These are phyloP conservation scores for Microctenopoma stevenorrisi DNA, from an alignment of 2,797 vertebrate species.

Conservation along the genomic window DNA sequence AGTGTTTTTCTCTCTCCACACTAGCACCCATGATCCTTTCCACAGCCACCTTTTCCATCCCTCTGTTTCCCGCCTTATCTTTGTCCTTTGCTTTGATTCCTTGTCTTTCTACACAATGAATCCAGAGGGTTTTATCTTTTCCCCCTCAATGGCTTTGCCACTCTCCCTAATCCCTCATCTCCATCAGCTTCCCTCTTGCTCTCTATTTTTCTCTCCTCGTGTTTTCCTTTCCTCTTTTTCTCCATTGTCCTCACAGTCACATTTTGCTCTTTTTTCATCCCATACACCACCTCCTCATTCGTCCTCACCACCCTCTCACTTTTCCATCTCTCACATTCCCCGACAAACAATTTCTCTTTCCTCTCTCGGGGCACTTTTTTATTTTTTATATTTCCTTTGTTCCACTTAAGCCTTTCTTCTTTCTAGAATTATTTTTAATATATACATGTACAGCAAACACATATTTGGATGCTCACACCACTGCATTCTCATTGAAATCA, in stretches of 20 bases:
- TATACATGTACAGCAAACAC: slow-evolving; percentile 33
- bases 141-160: slow-evolving; percentile 59
- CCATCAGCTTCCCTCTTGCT: slow-evolving; percentile 56
- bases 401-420: slow-evolving; percentile 46
- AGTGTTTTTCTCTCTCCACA: slow-evolving; percentile 33
- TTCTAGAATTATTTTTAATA: slow-evolving; percentile 53
- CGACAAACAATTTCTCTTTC: slow-evolving; percentile 68
- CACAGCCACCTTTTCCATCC: slow-evolving; percentile 40
- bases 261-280: slow-evolving; percentile 36
- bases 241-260: slow-evolving; percentile 48
- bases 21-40: slow-evolving; percentile 43
- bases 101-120: slow-evolving; percentile 58
- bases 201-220: slow-evolving; percentile 46
- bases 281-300: not conserved
- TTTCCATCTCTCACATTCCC: slow-evolving; percentile 61
- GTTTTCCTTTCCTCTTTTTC: slow-evolving; percentile 44
- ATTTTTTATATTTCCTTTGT: slow-evolving; percentile 22
- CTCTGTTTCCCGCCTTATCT: slow-evolving; percentile 27
- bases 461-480: slow-evolving; percentile 6
- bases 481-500: slow-evolving; percentile 5
- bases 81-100: slow-evolving; percentile 47
- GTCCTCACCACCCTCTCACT: slow-evolving; percentile 41
- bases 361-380: slow-evolving; percentile 57
- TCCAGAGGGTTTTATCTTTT: slow-evolving; percentile 55
- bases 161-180: slow-evolving; percentile 74